Conservation (phyloP, 2,113 vertebrate genomes). For the Vulpes lagopus region DNA sequence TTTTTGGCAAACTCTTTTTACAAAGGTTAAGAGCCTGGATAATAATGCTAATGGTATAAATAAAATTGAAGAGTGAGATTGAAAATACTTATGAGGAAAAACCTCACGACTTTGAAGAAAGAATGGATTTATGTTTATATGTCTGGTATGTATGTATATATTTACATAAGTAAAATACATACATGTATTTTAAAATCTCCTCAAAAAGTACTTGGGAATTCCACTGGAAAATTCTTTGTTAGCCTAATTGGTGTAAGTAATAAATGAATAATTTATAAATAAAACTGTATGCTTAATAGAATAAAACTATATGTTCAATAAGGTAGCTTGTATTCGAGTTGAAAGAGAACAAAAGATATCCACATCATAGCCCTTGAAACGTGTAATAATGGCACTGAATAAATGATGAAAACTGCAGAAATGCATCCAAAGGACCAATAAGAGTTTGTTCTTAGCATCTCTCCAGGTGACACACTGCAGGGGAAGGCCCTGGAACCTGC, state of each 20-base stretch:
- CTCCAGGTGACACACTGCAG: not conserved
- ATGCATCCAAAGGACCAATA: not conserved
- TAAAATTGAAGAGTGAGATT: not conserved
- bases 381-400: not conserved
- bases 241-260: not conserved
- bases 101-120: not conserved
- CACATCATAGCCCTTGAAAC: not conserved
- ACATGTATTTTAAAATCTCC: not conserved
- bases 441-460: not conserved
- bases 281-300: not conserved
- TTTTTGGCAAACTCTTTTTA: not conserved
- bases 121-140: not conserved
- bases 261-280: not conserved
- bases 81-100: not conserved
- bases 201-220: not conserved
- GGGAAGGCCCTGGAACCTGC: not conserved
- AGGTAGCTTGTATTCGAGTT: not conserved
- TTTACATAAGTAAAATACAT: not conserved
- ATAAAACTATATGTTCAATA: not conserved
- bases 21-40: not conserved
- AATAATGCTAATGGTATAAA: not conserved
- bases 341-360: not conserved
- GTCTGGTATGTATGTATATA: not conserved
- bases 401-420: not conserved
- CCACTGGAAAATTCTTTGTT: not conserved